A percentile compares a stretch with the other conserved stretches of the same genome.
phyloP scores from a whole-genome alignment of 2,888 invertebrate genomes.

The Strigamia transsilvanica region DNA sequence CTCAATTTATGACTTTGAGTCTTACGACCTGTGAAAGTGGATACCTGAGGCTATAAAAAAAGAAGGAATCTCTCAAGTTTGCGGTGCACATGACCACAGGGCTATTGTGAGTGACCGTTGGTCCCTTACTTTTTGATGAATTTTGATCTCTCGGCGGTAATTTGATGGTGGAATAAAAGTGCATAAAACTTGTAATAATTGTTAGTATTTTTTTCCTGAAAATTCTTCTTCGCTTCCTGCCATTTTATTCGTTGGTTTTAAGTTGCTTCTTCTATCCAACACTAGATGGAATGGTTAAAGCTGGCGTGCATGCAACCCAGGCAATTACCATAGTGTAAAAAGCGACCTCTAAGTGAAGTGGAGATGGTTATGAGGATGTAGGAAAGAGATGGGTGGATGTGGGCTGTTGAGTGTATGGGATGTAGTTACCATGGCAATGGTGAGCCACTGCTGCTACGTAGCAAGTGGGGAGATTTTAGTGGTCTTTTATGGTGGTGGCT shows the following conservation, averaged over 20 bases:
- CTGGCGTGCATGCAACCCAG: slow-evolving; percentile 4
- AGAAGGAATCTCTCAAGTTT: slow-evolving; percentile 18
- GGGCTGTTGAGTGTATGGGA: slow-evolving; percentile 30
- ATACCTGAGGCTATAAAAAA: slow-evolving; percentile 45
- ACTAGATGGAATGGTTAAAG: slow-evolving; percentile 36
- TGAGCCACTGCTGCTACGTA: slow-evolving; percentile 43
- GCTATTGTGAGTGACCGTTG: slow-evolving; percentile 46
- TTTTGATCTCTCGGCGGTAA: background rate
- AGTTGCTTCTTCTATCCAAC: background rate
- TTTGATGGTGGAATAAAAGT: background rate
- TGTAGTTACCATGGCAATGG: slow-evolving; percentile 29
- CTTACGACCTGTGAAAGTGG: slow-evolving; percentile 38
- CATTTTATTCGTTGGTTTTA: slow-evolving; percentile 23
- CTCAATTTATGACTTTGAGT: slow-evolving; percentile 33
- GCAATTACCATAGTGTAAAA: slow-evolving; percentile 48
- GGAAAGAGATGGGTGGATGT: slow-evolving; percentile 34
- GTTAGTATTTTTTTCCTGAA: background rate
- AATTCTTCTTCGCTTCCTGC: background rate
- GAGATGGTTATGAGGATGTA: slow-evolving; percentile 49
- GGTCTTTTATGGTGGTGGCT: slow-evolving; percentile 45
- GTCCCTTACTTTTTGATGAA: slow-evolving; percentile 11
- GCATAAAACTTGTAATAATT: slow-evolving; percentile 22
- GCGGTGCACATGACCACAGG: slow-evolving; percentile 43
- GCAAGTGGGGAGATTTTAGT: slow-evolving; percentile 47
- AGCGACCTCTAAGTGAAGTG: slow-evolving; percentile 49